Base-by-base conservation (phyloP, 2,888 invertebrate genomes). In the Sphecodes monilicornis region DNA sequence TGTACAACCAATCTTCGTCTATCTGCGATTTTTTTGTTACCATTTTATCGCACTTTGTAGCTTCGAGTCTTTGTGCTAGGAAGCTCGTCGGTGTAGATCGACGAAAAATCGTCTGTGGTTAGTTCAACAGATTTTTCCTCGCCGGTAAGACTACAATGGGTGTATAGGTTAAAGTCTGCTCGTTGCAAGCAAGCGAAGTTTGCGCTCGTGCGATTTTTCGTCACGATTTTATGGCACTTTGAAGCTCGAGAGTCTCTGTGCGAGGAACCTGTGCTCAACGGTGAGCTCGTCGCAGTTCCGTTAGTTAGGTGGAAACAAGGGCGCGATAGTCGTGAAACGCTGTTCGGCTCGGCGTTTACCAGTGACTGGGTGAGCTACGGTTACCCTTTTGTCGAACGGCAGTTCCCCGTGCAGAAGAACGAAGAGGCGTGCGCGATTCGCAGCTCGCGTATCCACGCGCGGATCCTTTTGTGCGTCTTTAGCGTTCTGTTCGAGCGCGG, bases 401-500 rank as follows among this genome's bases (percentile, higher is more conserved):
- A 41, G 75, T 32, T 69, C 46, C 13, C 6, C 46, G 69, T n/a
- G 26, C 36, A 68, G 68, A 76, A 26, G 50, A 39, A 46, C 18
- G 22, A 41, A 41, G 46, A n/a, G 75, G 70, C 29, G 46, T 29
- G 32, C 26, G 1, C 82, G 69, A 50, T 22, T 46, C 77, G 36
- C 71, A 54, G 22, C 22, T 50, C 50, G 41, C 26, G 46, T 70
- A 36, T 50, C 41, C 66, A 54, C 68, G 26, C 26, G 41, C 71
- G 80, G 18, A n/a, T 8, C 32, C 76, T 60, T 82, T 74, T 82
- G 74, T 82, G 10, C 80, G 73, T 41, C 32, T 60, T 22, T 22
- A 4, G 80, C 36, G 73, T 41, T 71, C 43, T 64, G 64, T 54
- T 66, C 16, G 60, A 41, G 32, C 26, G 75, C 43, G 6, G 18